Evolutionary conservation across 1,140 invertebrate genomes (phyloP).

Genomic region (Cotesia chilonis): DNA sequence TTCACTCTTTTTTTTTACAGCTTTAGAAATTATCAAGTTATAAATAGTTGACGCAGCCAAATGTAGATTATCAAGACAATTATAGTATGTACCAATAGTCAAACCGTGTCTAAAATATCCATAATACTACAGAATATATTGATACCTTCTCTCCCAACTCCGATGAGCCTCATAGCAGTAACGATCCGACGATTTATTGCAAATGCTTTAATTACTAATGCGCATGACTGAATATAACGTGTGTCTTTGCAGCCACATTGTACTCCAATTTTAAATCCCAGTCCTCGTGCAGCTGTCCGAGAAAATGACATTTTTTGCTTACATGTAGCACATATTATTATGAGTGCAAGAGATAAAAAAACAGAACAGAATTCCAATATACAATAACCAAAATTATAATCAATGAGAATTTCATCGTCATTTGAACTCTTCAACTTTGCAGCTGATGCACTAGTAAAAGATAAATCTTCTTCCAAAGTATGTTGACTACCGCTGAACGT

Average conservation of each 20-base stretch:
- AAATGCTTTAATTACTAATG: conserved; percentile 33
- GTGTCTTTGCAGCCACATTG: too few relatives aligned
- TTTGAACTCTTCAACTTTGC: too few relatives aligned
- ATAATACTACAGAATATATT: conserved; percentile 44
- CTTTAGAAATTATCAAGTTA: conserved; percentile 31
- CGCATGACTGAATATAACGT: conserved; percentile 37
- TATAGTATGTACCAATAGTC: conserved; percentile 35
- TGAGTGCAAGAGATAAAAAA: too few relatives aligned
- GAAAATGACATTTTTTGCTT: too few relatives aligned
- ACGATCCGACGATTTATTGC: conserved; percentile 44
- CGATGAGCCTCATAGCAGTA: conserved; percentile 43
- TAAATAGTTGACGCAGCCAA: conserved; percentile 23
- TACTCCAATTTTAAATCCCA: too few relatives aligned
- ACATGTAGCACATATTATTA: too few relatives aligned
- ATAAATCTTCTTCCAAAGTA: too few relatives aligned
- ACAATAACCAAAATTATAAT: too few relatives aligned
- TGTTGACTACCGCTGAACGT: too few relatives aligned
- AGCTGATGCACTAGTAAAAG: background rate
- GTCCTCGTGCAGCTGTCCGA: too few relatives aligned
- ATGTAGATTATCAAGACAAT: conserved; percentile 36
- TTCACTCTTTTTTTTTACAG: conserved; percentile 39
- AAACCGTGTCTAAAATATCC: conserved; percentile 44
- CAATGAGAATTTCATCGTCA: too few relatives aligned
- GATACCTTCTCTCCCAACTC: conserved; percentile 43
- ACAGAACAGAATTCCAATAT: too few relatives aligned